These are phyloP conservation scores for Oedothorax gibbosus DNA, from an alignment of 1,140 invertebrate genomes.

Conservation along the genomic window DNA sequence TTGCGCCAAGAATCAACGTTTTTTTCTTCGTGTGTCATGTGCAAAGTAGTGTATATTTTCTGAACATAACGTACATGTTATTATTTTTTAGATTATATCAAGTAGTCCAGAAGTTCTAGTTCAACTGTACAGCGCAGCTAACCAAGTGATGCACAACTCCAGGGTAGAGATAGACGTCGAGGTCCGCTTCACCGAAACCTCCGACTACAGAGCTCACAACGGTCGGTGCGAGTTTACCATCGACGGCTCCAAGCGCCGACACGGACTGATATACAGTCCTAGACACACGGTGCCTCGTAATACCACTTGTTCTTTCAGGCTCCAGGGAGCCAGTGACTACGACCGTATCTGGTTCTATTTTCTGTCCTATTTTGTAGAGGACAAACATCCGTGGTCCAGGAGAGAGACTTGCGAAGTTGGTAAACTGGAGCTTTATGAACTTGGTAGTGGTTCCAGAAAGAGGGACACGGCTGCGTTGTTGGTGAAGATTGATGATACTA, in stretches of 20 bases:
- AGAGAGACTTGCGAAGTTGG: slow-evolving; percentile 62
- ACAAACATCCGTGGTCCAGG: slow-evolving; percentile 62
- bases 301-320: slow-evolving; percentile 86
- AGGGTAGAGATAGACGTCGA: slow-evolving; percentile 83
- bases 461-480: slow-evolving; percentile 26
- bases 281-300: slow-evolving; percentile 85
- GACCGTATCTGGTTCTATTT: slow-evolving; percentile 89
- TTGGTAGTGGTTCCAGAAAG: slow-evolving; percentile 32
- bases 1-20: no score
- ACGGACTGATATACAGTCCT: slow-evolving; percentile 82
- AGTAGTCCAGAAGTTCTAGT: slow-evolving; percentile 87
- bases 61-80: neutral
- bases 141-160: slow-evolving; percentile 83
- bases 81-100: slow-evolving; percentile 71
- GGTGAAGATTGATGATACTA: slow-evolving; percentile 14
- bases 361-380: slow-evolving; percentile 68
- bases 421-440: slow-evolving; percentile 63
- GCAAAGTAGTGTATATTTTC: no score
- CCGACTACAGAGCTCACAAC: slow-evolving; percentile 71
- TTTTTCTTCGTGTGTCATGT: no score
- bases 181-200: slow-evolving; percentile 79
- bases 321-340: slow-evolving; percentile 77
- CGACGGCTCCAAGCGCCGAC: slow-evolving; percentile 78
- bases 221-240: slow-evolving; percentile 90
- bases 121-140: slow-evolving; percentile 89